Percentiles rank a stretch among this genome's conserved stretches.
Conservation (phyloP, 2,888 invertebrate species). For the Apodemia hepburni region DNA sequence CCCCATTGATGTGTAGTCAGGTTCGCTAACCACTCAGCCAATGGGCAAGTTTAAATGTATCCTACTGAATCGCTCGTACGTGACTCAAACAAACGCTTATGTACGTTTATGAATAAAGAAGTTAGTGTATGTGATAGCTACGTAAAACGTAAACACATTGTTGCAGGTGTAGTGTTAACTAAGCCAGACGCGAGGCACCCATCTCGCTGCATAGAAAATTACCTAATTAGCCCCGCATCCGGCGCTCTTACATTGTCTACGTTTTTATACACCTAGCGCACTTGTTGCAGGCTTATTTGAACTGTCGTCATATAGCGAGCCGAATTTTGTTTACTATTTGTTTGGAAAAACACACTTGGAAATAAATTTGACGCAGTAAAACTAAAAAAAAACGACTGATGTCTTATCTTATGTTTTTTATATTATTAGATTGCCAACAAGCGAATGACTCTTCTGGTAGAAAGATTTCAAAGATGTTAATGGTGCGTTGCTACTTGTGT, state of each 20-base stretch:
- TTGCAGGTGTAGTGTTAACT: neutral
- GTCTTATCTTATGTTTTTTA: too few species aligned
- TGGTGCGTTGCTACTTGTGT: too few species aligned
- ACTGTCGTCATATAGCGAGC: neutral
- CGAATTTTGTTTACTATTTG: neutral
- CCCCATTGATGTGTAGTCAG: too few species aligned
- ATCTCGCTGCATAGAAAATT: slow-evolving; percentile 3
- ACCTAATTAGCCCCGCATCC: slow-evolving; percentile 1
- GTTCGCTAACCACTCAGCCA: too few species aligned
- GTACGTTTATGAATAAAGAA: neutral
- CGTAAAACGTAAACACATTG: neutral
- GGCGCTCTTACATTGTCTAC: neutral
- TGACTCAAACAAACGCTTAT: neutral
- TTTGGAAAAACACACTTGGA: too few species aligned
- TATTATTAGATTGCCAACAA: too few species aligned
- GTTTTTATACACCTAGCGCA: neutral
- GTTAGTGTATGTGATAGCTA: neutral
- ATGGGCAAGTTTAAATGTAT: too few species aligned
- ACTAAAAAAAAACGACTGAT: too few species aligned
- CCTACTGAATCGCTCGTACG: too few species aligned
- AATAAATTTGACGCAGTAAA: too few species aligned
- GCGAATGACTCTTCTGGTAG: too few species aligned
- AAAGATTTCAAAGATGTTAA: too few species aligned
- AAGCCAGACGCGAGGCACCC: neutral
- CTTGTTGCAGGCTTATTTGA: neutral